Percentiles rank a stretch among this genome's conserved stretches.
These are phyloP conservation scores for Scaptomyza parva DNA, from an alignment of 2,888 invertebrate species.

Conservation along the genomic window DNA sequence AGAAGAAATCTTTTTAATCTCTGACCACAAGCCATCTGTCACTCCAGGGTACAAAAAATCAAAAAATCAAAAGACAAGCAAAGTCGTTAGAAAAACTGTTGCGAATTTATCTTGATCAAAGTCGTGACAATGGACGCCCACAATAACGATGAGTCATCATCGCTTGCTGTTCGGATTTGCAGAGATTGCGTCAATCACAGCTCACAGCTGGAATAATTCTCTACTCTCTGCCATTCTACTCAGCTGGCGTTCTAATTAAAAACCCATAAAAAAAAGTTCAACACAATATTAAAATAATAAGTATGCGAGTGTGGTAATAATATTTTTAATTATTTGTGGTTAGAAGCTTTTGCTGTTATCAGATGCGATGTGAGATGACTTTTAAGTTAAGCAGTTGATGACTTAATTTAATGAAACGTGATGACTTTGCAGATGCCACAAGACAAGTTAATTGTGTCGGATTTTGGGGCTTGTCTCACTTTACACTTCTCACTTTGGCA, in stretches of 20 bases:
- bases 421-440: constrained; percentile 32
- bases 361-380: constrained; percentile 46
- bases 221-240: not conserved
- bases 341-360: constrained; percentile 47
- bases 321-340: constrained; percentile 60
- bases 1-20: not conserved
- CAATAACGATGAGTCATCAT: constrained; percentile 40
- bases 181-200: constrained; percentile 51
- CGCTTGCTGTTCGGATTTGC: not conserved
- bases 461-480: constrained; percentile 13
- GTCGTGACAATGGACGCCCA: constrained; percentile 26
- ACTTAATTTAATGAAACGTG: constrained; percentile 40
- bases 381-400: constrained; percentile 24
- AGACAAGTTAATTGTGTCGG: constrained; percentile 7
- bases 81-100: constrained; percentile 7
- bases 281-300: constrained; percentile 52
- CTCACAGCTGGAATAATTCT: constrained; percentile 50
- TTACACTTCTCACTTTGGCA: too few relatives aligned
- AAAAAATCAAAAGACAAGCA: constrained; percentile 2
- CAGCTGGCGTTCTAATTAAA: constrained; percentile 59
- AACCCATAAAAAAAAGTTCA: constrained; percentile 51
- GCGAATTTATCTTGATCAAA: constrained; percentile 50
- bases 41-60: constrained; percentile 9
- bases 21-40: not conserved
- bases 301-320: constrained; percentile 33